Evolutionary conservation across 2,888 invertebrate species (phyloP).

Genomic region (Pristionchus fissidentatus): DNA sequence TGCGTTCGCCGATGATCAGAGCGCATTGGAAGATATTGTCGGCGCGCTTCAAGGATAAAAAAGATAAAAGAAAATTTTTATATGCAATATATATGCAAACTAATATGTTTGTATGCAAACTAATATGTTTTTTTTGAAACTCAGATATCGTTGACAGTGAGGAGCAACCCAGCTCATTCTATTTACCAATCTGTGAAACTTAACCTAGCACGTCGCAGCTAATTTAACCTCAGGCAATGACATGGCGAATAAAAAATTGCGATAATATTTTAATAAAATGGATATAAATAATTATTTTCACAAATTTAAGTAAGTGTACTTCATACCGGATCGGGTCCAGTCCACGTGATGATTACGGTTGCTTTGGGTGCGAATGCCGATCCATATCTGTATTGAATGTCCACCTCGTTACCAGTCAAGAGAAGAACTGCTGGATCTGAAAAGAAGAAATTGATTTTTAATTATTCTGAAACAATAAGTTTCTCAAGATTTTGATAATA

Average conservation of each 20-base stretch:
- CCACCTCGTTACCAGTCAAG: conserved; percentile 74
- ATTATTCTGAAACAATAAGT: too few relatives aligned
- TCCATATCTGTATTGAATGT: conserved; percentile 75
- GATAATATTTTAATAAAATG: too few relatives aligned
- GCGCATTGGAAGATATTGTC: conserved; percentile 74
- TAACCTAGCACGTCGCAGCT: too few relatives aligned
- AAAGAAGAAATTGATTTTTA: conserved; percentile 7
- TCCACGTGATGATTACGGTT: conserved; percentile 75
- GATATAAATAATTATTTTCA: conserved; percentile 15
- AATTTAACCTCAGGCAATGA: too few relatives aligned
- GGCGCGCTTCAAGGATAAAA: neutral
- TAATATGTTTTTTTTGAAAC: too few relatives aligned
- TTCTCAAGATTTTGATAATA: too few relatives aligned
- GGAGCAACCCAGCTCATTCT: neutral
- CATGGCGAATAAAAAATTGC: too few relatives aligned
- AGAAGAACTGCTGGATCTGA: conserved; percentile 70
- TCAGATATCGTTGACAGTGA: too few relatives aligned
- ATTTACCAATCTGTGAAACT: neutral
- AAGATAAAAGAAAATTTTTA: neutral
- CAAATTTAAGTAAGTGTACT: neutral
- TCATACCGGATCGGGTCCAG: conserved; percentile 54
- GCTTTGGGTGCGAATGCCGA: conserved; percentile 69
- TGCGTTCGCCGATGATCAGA: conserved; percentile 71
- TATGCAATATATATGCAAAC: too few relatives aligned
- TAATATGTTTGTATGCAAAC: too few relatives aligned